phyloP scores from a whole-genome alignment of 2,888 invertebrate genomes.

The Galerucella pusilla region DNA sequence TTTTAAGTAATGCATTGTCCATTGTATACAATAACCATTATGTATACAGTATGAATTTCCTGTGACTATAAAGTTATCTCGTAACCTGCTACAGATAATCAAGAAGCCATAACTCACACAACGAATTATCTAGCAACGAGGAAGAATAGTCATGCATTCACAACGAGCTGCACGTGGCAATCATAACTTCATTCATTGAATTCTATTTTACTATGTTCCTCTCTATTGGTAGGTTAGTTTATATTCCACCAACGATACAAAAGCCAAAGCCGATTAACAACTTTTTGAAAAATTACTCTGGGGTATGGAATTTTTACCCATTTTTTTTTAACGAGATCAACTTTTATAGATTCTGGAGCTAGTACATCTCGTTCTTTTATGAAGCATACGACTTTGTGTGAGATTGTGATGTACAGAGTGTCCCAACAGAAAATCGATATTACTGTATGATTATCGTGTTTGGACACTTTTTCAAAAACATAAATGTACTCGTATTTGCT shows the following conservation, averaged over 20 bases:
- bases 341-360: no score
- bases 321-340: no score
- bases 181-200: slow-evolving; percentile 29
- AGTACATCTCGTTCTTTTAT: no score
- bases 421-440: no score
- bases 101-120: slow-evolving; percentile 26
- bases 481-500: no score
- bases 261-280: no score
- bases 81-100: slow-evolving; percentile 33
- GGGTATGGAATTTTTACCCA: no score
- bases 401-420: no score
- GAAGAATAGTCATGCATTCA: slow-evolving; percentile 20
- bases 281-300: no score
- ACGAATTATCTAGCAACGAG: slow-evolving; percentile 25
- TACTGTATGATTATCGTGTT: no score
- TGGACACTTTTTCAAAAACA: no score
- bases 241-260: slow-evolving; percentile 6
- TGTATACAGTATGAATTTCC: slow-evolving; percentile 30
- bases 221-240: not conserved
- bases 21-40: slow-evolving; percentile 33
- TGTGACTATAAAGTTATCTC: slow-evolving; percentile 28
- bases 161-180: slow-evolving; percentile 25
- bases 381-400: no score
- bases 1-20: slow-evolving; percentile 22
- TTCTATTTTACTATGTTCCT: slow-evolving; percentile 6